These are phyloP conservation scores for Noctuana brunneofusca DNA, from an alignment of 2,888 invertebrate genomes.

Conservation along the genomic window DNA sequence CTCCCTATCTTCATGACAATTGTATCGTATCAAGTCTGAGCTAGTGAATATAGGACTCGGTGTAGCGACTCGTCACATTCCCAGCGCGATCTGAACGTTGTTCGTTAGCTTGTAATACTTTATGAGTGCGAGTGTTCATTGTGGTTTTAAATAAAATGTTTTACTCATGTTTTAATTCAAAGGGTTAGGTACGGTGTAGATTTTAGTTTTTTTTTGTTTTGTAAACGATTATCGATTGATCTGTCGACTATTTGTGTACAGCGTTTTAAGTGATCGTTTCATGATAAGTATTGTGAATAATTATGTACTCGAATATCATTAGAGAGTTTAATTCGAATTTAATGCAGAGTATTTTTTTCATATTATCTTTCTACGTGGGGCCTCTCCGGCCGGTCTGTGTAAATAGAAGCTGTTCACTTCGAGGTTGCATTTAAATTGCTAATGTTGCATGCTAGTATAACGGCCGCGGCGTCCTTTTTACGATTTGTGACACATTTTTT, in stretches of 20 bases:
- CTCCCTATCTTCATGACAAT: conserved; percentile 67
- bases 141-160: conserved; percentile 58
- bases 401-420: conserved; percentile 79
- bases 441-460: conserved; percentile 72
- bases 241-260: conserved; percentile 63
- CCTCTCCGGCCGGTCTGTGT: conserved; percentile 63
- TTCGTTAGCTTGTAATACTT: conserved; percentile 40
- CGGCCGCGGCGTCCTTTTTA: conserved; percentile 48
- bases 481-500: conserved; percentile 31
- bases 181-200: conserved; percentile 60
- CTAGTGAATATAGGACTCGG: conserved; percentile 54
- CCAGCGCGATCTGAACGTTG: conserved; percentile 42
- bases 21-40: conserved; percentile 62
- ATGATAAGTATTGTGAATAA: conserved; percentile 72
- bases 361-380: conserved; percentile 54
- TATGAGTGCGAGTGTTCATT: conserved; percentile 67
- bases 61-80: conserved; percentile 47
- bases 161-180: conserved; percentile 66
- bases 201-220: conserved; percentile 60
- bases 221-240: conserved; percentile 51
- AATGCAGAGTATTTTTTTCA: conserved; percentile 53
- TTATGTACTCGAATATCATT: conserved; percentile 80
- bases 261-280: conserved; percentile 64
- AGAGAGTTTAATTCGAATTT: conserved; percentile 66
- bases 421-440: conserved; percentile 79